Base-by-base conservation (phyloP, 2,797 vertebrate genomes). In the Micropoecilia bifurca region DNA sequence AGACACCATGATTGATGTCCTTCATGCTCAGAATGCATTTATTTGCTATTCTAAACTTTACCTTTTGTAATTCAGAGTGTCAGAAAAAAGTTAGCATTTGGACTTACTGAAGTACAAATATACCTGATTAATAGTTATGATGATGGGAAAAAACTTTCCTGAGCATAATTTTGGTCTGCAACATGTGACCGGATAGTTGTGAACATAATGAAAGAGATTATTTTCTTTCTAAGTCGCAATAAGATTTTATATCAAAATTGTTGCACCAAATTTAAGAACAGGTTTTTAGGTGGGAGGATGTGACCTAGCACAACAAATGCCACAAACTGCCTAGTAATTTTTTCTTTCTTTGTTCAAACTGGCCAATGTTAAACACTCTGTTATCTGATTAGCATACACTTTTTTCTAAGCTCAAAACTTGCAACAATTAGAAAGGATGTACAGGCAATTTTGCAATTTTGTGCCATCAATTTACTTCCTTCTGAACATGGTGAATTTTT, bases 391-490 rank as follows among this genome's bases (percentile, higher is more conserved):
- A 53, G 20, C 48, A 53, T 53, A 25, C 47, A 8, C 8, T 68
- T 8, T 66, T 9, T 69, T 25, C 10, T 25, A n/a, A 13, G 36
- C 39, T 6, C 10, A 14, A 68, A 69, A n/a, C 66, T 43, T 41
- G 66, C 10, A 41, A 63, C 1, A 13, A 7, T 13, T 6, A 6
- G 6, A 12, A n/a, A 41, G 6, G 13, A 41, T 69, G n/a, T 71
- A 9, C 48, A 22, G 48, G 7, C 20, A 50, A 50, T 50, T 53
- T 53, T 83, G 72, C 66, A 72, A 80, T 80, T 43, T 69, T 69
- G 79, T 76, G 53, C 83, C 86, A 91, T 87, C 91, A 90, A 79
- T 87, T 90, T 78, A 80, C 75, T 83, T 72, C 66, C 43, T 80
- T 81, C 36, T 91, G 69, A 84, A 87, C 80, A 77, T 55, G 68